These are phyloP conservation scores for Myioborus miniatus DNA, from an alignment of 2,797 vertebrate species.

Conservation along the genomic window DNA sequence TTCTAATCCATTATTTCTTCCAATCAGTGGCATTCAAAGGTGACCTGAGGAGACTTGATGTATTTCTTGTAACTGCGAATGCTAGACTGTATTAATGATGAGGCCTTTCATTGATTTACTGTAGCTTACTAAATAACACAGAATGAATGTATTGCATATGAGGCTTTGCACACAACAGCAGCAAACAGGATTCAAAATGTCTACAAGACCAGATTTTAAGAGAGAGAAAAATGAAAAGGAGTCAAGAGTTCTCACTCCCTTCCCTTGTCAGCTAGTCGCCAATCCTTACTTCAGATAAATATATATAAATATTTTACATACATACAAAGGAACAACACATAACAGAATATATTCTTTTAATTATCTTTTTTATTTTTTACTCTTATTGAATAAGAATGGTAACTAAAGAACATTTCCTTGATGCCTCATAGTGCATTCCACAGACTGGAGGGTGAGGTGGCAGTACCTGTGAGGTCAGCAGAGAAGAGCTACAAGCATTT, in stretches of 20 bases:
- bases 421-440: not conserved
- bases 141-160: not conserved
- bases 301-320: not conserved
- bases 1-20: not conserved
- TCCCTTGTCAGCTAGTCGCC: not conserved
- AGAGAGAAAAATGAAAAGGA: not conserved
- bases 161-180: not conserved
- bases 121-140: conserved; percentile 1
- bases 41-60: not conserved
- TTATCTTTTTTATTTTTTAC: no score
- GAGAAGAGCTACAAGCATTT: not conserved
- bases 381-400: not conserved
- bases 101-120: conserved; percentile 14
- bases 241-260: not conserved
- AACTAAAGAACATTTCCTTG: not conserved
- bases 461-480: not conserved
- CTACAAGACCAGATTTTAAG: not conserved
- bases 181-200: not conserved
- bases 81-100: not conserved
- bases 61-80: not conserved
- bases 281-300: not conserved
- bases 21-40: not conserved
- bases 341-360: not conserved
- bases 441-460: not conserved
- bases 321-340: not conserved